Conservation (phyloP, 2,113 vertebrate species). For the Tricholaema leucomelas region DNA sequence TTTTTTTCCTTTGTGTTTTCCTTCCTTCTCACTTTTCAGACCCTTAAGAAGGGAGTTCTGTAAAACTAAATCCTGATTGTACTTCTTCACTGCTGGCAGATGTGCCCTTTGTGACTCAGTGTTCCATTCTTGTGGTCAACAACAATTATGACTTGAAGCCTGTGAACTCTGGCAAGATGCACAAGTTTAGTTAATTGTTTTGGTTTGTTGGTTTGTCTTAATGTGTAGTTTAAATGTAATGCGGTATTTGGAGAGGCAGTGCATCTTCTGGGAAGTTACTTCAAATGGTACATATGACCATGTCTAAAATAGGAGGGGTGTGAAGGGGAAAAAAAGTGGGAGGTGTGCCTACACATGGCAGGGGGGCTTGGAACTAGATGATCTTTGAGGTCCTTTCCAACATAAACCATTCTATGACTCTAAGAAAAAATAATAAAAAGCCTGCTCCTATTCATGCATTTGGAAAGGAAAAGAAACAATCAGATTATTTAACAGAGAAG, state of each 20-base stretch:
- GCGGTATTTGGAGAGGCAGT: neutral
- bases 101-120: neutral
- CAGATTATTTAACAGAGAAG: neutral
- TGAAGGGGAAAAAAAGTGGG: too few species aligned
- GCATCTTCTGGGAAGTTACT: neutral
- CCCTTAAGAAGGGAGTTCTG: neutral
- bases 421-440: too few species aligned
- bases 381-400: too few species aligned
- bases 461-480: neutral
- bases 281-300: neutral
- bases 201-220: neutral
- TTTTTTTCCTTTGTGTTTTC: fast-evolving
- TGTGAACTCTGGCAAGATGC: neutral
- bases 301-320: neutral
- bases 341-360: too few species aligned
- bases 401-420: too few species aligned
- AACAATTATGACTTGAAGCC: neutral
- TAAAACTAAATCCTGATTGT: neutral
- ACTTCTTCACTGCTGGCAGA: neutral
- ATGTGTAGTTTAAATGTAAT: neutral
- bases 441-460: neutral
- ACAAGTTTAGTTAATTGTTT: neutral
- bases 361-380: too few species aligned
- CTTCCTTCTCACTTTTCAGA: fast-evolving
- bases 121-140: neutral